These are phyloP conservation scores for Pachypeltis micranthus DNA, from an alignment of 1,140 invertebrate species.

Conservation along the genomic window DNA sequence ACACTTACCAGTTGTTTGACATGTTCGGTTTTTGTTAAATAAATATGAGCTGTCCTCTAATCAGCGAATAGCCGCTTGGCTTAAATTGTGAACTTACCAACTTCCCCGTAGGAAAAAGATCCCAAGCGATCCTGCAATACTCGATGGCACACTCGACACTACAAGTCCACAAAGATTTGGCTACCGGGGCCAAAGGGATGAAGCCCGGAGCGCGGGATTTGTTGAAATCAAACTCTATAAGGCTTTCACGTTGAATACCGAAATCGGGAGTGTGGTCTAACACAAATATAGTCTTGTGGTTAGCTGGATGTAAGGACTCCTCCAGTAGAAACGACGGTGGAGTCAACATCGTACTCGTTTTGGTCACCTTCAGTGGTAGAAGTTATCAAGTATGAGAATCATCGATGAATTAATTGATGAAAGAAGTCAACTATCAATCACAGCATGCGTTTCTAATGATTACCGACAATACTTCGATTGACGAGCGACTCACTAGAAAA, in stretches of 20 bases:
- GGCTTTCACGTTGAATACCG: constrained; percentile 70
- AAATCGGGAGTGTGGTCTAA: constrained; percentile 86
- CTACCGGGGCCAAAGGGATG: constrained; percentile 64
- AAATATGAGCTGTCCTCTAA: not conserved
- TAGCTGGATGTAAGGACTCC: constrained; percentile 43
- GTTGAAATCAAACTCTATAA: constrained; percentile 77
- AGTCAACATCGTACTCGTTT: too few species aligned
- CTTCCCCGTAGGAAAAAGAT: constrained; percentile 80
- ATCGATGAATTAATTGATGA: too few species aligned
- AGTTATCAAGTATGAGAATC: too few species aligned
- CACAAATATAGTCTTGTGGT: constrained; percentile 91
- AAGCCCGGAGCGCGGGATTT: constrained; percentile 54
- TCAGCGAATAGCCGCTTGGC: too few species aligned
- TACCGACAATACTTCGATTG: too few species aligned
- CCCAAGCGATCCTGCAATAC: constrained; percentile 92
- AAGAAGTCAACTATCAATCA: too few species aligned
- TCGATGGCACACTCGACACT: constrained; percentile 87
- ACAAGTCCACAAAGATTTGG: constrained; percentile 89
- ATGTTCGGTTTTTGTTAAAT: too few species aligned
- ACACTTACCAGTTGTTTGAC: too few species aligned
- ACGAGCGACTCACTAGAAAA: too few species aligned
- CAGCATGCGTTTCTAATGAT: too few species aligned
- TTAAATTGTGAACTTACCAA: too few species aligned
- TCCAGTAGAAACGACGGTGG: not conserved
- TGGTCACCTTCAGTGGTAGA: too few species aligned